Base-by-base conservation (phyloP, 1,140 invertebrate species). In the Psilanteris sp. region DNA sequence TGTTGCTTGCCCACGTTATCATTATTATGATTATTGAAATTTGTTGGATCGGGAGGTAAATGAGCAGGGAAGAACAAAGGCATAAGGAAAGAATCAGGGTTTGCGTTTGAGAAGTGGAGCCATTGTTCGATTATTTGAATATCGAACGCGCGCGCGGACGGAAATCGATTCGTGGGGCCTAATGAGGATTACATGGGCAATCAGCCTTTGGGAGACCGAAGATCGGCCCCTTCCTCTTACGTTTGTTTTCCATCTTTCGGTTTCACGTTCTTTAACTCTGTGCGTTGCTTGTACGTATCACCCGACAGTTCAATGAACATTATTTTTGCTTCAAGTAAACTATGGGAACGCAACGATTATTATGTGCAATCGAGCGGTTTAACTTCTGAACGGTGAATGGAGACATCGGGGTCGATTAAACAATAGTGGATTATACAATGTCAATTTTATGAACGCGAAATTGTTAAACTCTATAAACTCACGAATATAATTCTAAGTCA, bases 101-200 rank as follows among this genome's bases (percentile, higher is more conserved):
- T 68, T 22, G 57, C 76, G 72, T 74, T 79, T 76, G 72, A 79
- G 77, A 68, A 79, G 77, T 77, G 77, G 50, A 79, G 71, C 83
- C 79, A 87, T 87, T 87, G 85, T 87, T 84, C 83, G 85, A 87
- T 87, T 86, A 86, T 87, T 87, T 85, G 83, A 86, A 87, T 87
- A 85, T 83, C 82, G 83, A 83, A 79, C 79, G 77, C 75, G 70
- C 72, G 77, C 70, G 79, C 77, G 77, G 71, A 84, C 79, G 81
- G 77, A 83, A 86, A 87, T 86, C 82, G 85, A 87, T 87, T 87
- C 85, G 84, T 83, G 83, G 79, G 78, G 79, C 79, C 82, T 87
- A 87, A 87, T 87, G 81, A 85, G 83, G 82, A 87, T 87, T 87
- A 87, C 85, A 86, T 81, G 84, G 85, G 81, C 84, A 87, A 87